A percentile compares a stretch with the other conserved stretches of the same genome.
phyloP scores from a whole-genome alignment of 1,140 invertebrate genomes.

The Brachionus calyciflorus region DNA sequence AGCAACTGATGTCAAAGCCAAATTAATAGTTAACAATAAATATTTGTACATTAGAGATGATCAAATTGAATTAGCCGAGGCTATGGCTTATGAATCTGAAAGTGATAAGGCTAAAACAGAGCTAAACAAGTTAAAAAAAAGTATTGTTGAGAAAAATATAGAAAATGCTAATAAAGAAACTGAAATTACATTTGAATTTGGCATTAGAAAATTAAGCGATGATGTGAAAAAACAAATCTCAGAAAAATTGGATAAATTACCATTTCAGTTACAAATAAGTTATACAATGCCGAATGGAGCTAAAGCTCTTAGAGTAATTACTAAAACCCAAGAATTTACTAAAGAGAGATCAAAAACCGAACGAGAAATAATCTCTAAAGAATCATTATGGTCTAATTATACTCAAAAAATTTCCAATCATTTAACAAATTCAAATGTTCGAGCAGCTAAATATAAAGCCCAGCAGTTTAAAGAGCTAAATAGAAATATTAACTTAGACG shows the following conservation, averaged over 20 bases:
- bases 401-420: slow-evolving; percentile 29
- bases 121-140: neutral
- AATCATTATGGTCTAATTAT: neutral
- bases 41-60: slow-evolving; percentile 41
- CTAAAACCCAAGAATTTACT: slow-evolving; percentile 13
- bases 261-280: slow-evolving; percentile 50
- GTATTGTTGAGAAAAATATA: neutral
- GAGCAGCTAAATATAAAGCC: neutral
- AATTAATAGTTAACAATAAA: too few species aligned
- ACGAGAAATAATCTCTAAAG: neutral
- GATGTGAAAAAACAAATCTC: neutral
- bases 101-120: neutral
- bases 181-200: slow-evolving; percentile 37
- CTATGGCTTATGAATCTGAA: neutral
- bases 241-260: neutral
- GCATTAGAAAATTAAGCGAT: neutral
- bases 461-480: too few species aligned
- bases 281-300: slow-evolving; percentile 52
- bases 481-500: too few species aligned
- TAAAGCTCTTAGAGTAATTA: slow-evolving; percentile 45
- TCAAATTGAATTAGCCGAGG: neutral
- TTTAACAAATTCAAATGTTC: neutral
- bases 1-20: too few species aligned
- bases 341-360: neutral
- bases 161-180: slow-evolving; percentile 18